Evolutionary conservation across 2,113 vertebrate species (phyloP).

Genomic region (Gnathonemus longibarbis): DNA sequence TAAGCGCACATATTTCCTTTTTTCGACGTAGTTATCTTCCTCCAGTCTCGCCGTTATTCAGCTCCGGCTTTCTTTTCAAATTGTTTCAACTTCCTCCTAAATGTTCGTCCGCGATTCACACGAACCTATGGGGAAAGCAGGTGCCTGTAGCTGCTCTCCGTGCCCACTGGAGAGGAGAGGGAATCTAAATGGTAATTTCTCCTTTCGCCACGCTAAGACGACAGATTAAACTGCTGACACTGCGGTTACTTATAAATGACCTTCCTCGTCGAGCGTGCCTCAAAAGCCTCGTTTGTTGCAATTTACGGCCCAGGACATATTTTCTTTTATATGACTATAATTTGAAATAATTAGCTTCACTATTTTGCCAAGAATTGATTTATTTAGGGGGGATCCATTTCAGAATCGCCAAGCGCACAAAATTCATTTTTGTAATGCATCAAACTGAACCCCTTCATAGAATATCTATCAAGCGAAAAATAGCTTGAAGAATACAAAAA

Average conservation of each 20-base stretch:
- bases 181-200: conserved; percentile 20
- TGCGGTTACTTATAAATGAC: neutral
- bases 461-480: neutral
- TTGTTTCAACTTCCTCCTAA: neutral
- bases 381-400: conserved; percentile 26
- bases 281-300: conserved; percentile 2
- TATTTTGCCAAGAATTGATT: conserved; percentile 4
- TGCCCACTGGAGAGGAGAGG: neutral
- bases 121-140: neutral
- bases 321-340: neutral
- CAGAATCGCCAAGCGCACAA: conserved; percentile 55
- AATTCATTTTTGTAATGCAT: neutral
- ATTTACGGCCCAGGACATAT: neutral
- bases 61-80: neutral
- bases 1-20: neutral
- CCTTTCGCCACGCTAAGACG: neutral
- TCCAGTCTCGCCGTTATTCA: neutral
- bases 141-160: neutral
- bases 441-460: neutral
- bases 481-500: neutral
- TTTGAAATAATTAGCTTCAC: neutral
- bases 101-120: neutral
- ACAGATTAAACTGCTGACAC: conserved; percentile 13
- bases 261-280: neutral
- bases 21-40: neutral